These are phyloP conservation scores for Trachelus tabidus DNA, from an alignment of 2,888 invertebrate species.

Conservation along the genomic window DNA sequence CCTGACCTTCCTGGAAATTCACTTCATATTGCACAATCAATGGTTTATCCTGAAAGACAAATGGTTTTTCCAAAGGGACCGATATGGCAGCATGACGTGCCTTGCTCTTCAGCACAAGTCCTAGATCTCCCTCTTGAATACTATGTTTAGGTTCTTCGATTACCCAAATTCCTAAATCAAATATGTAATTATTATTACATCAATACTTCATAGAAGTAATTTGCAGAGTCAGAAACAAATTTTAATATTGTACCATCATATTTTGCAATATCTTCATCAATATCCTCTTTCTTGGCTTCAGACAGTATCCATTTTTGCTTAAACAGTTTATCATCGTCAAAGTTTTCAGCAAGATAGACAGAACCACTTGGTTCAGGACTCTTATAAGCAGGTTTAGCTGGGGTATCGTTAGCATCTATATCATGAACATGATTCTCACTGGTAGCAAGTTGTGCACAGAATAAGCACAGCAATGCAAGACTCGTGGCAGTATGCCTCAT, in stretches of 20 bases:
- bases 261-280: constrained; percentile 90
- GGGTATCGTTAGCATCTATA: constrained; percentile 30
- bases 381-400: constrained; percentile 67
- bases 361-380: constrained; percentile 76
- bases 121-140: constrained; percentile 85
- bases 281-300: constrained; percentile 89
- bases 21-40: constrained; percentile 94
- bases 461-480: constrained; percentile 31
- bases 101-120: constrained; percentile 90
- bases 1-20: constrained; percentile 94
- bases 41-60: constrained; percentile 85
- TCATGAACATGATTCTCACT: constrained; percentile 38
- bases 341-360: constrained; percentile 85
- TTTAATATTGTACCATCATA: constrained; percentile 80
- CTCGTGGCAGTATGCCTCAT: constrained; percentile 12
- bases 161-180: constrained; percentile 70
- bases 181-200: constrained; percentile 18
- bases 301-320: constrained; percentile 87
- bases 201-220: constrained; percentile 3
- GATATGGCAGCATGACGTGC: constrained; percentile 97
- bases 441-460: constrained; percentile 13
- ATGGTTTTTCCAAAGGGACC: constrained; percentile 80
- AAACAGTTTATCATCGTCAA: constrained; percentile 81
- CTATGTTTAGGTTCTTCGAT: constrained; percentile 82
- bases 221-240: neutral